Percentiles rank a stretch among this genome's conserved stretches.
phyloP scores from a whole-genome alignment of 2,113 vertebrate species.

The Eptesicus fuscus region DNA sequence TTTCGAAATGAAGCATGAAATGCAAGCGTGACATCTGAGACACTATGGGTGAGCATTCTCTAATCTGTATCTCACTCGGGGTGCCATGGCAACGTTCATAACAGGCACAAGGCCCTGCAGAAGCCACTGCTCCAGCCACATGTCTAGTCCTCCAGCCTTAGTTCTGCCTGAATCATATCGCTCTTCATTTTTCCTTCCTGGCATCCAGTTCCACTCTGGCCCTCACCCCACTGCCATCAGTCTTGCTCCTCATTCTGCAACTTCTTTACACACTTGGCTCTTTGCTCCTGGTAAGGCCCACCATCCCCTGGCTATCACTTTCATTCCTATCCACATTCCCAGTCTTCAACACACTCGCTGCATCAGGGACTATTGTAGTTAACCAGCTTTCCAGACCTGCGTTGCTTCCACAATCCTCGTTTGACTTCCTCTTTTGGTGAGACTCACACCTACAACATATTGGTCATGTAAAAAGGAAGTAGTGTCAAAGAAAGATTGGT shows the following conservation, averaged over 20 bases:
- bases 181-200: not conserved
- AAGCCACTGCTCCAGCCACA: not conserved
- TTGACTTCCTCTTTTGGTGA: not conserved
- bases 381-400: not conserved
- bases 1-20: not conserved
- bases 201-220: not conserved
- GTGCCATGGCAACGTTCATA: fast-evolving
- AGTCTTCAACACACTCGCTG: not conserved
- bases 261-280: not conserved
- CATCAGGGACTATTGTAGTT: not conserved
- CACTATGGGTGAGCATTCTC: not conserved
- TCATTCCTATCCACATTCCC: not conserved
- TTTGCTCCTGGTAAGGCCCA: not conserved
- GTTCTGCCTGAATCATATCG: fast-evolving
- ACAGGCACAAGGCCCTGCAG: fast-evolving
- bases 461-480: not conserved
- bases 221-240: fast-evolving
- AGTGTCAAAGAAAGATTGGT: not conserved
- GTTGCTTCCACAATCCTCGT: not conserved
- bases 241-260: not conserved
- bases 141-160: not conserved
- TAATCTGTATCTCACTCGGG: no score
- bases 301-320: fast-evolving
- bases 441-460: not conserved
- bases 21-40: not conserved